These are phyloP conservation scores for Girardinus metallicus DNA, from an alignment of 2,797 vertebrate genomes.

Conservation along the genomic window DNA sequence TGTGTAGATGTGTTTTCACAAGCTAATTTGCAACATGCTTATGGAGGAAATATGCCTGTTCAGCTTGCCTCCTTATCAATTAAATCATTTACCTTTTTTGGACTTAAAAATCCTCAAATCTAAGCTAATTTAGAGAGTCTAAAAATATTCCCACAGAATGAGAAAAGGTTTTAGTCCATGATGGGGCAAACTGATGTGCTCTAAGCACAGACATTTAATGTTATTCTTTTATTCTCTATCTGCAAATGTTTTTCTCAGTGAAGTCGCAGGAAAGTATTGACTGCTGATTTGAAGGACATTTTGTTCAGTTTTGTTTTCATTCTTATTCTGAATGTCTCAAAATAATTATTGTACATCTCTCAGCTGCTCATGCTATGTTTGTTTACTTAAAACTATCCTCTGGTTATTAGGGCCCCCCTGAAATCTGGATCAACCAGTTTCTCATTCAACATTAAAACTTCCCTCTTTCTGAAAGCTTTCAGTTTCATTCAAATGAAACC, in stretches of 20 bases:
- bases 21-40: neutral
- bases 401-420: neutral
- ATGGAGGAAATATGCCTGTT: neutral
- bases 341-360: neutral
- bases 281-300: neutral
- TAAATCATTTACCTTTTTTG: neutral
- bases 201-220: neutral
- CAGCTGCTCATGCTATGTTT: neutral
- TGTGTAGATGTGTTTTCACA: neutral
- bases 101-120: neutral
- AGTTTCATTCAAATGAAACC: neutral
- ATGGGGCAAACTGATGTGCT: neutral
- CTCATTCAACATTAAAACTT: neutral
- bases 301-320: neutral
- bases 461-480: neutral
- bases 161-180: neutral
- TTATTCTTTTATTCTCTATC: neutral
- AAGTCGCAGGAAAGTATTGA: neutral
- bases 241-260: neutral
- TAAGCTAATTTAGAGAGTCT: neutral
- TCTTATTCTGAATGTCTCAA: neutral
- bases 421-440: neutral
- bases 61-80: no score
- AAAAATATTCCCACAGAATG: neutral
- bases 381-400: neutral